Conservation (phyloP, 2,888 invertebrate species). For the Desoria tigrina region DNA sequence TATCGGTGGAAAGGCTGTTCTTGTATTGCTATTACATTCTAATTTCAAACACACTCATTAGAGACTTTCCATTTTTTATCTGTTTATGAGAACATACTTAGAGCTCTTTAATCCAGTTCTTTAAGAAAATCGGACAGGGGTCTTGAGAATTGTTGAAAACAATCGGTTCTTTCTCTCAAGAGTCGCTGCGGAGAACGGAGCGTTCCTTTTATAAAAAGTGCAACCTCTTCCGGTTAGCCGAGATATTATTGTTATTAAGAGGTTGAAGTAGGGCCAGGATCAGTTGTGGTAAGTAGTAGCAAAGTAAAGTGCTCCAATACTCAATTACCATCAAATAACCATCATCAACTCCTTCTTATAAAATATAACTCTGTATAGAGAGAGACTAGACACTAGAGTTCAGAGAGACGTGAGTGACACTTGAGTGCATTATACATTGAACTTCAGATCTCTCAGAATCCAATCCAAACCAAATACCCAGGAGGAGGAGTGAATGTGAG, state of each 20-base stretch:
- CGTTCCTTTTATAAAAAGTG: too few relatives aligned
- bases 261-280: neutral
- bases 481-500: neutral
- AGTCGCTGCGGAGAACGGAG: too few relatives aligned
- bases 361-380: slow-evolving; percentile 10
- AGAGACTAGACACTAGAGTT: too few relatives aligned
- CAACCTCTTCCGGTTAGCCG: neutral
- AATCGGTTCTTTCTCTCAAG: too few relatives aligned
- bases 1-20: too few relatives aligned
- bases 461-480: slow-evolving; percentile 8
- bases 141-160: too few relatives aligned
- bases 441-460: slow-evolving; percentile 12
- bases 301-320: slow-evolving; percentile 41
- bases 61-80: too few relatives aligned
- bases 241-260: slow-evolving; percentile 10
- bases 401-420: slow-evolving; percentile 37
- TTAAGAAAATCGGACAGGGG: too few relatives aligned
- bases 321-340: slow-evolving; percentile 48
- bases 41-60: too few relatives aligned
- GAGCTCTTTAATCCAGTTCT: too few relatives aligned
- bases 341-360: slow-evolving; percentile 30
- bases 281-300: neutral
- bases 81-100: too few relatives aligned
- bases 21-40: too few relatives aligned
- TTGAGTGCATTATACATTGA: slow-evolving; percentile 36